Evolutionary conservation across 2,888 invertebrate genomes (phyloP).

Genomic region (Hemaris fuciformis): DNA sequence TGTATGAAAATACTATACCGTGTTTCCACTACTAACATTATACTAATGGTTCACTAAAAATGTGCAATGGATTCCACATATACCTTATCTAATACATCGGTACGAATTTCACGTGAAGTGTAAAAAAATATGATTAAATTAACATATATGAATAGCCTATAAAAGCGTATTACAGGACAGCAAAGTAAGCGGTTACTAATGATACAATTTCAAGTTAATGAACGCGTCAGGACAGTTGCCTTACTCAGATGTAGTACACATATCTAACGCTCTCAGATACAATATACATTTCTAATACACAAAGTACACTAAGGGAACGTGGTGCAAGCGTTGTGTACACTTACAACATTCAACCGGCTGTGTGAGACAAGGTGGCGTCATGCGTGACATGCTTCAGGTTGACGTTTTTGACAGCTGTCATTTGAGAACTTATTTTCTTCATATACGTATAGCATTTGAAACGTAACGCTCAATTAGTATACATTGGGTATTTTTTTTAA

Average conservation of each 20-base stretch:
- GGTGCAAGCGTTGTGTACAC: constrained; percentile 36
- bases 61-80: neutral
- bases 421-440: neutral
- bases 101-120: neutral
- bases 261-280: constrained; percentile 39
- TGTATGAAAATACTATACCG: constrained; percentile 24
- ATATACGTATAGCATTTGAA: too few species aligned
- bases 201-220: neutral
- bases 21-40: constrained; percentile 18
- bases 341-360: neutral
- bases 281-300: constrained; percentile 28
- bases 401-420: constrained; percentile 3
- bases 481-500: too few species aligned
- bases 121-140: neutral
- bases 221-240: neutral
- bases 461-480: too few species aligned
- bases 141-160: neutral
- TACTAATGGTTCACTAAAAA: constrained; percentile 6
- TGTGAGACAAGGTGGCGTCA: neutral
- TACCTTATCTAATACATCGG: neutral
- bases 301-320: constrained; percentile 40
- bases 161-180: constrained; percentile 1
- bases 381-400: neutral
- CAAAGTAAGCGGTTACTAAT: neutral
- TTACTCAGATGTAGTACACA: constrained; percentile 32